Evolutionary conservation across 1,140 invertebrate genomes (phyloP), one percentile per base, ranked within the genome.

Genomic region (Acromyrmex charruanus): DNA sequence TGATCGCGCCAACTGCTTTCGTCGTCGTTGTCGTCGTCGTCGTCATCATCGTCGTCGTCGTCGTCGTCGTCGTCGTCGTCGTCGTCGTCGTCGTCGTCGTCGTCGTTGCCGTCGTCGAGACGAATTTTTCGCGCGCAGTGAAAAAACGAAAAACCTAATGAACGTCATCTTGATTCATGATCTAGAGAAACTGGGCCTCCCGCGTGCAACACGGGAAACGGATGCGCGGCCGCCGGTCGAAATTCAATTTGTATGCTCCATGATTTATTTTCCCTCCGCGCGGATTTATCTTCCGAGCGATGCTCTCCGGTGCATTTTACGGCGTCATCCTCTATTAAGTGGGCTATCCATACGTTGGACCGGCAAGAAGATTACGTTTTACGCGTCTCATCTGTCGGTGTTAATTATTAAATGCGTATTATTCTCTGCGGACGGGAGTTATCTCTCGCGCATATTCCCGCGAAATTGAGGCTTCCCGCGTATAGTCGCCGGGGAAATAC

Each of bases 281-380:
- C 53, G 77, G 77, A 90, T 90, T 90, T 79, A 90, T 90, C 88
- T 90, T 84, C 88, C 89, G 66, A 84, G 28, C 80, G 85, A 74
- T 82, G 80, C 53, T 74, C 80, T 63, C 66, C 31, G 85, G 69
- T 87, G 85, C 75, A 89, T 90, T 90, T 89, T 87, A 90, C 89
- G 61, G 68, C 89, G 89, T 90, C 89, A 90, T 89, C 85, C 61
- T 87, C 88, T 85, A 90, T 90, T 90, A 89, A 86, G 77, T 58
- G 44, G 58, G 77, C 77, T 84, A 89, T 90, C 85, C 71, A 58
- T 85, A 69, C 89, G 66, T 79, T 25, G 53, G 49, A 18, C 35
- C n/a, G 35, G 65, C 79, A 61, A 28, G 49, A 35, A 85, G 89
- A 90, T 90, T 90, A 88, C 61, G 75, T 51, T 66, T 77, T 51